These are phyloP conservation scores for Cryptotis parvus DNA, from an alignment of 2,113 vertebrate species.

Conservation along the genomic window DNA sequence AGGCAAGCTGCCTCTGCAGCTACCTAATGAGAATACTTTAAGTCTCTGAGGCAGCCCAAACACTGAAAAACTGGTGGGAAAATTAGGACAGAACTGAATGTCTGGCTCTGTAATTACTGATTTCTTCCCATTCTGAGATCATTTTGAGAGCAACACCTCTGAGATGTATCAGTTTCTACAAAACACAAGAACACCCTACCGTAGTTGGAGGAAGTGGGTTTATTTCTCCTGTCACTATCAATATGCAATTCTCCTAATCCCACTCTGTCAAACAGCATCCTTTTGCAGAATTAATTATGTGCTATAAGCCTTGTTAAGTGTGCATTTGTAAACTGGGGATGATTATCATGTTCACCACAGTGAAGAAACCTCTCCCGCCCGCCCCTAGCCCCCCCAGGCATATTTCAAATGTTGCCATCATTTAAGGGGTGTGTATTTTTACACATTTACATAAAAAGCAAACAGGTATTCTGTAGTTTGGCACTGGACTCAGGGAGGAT, in stretches of 20 bases:
- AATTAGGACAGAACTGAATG: constrained; percentile 90
- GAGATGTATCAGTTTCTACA: constrained; percentile 87
- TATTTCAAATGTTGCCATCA: constrained; percentile 82
- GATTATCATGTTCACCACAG: constrained; percentile 81
- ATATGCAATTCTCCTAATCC: constrained; percentile 86
- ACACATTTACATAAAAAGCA: constrained; percentile 76
- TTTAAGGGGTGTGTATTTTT: constrained; percentile 75
- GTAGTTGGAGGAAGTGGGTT: constrained; percentile 83
- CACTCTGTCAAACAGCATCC: constrained; percentile 83
- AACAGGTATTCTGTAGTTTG: constrained; percentile 63
- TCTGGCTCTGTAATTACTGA: constrained; percentile 87
- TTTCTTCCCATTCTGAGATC: constrained; percentile 87
- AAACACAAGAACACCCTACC: constrained; percentile 83
- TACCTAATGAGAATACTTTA: constrained; percentile 90
- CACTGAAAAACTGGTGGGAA: constrained; percentile 88
- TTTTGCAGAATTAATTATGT: constrained; percentile 87
- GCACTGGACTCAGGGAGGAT: constrained; percentile 44
- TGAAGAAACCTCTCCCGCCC: constrained; percentile 73
- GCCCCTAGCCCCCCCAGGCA: constrained; percentile 58
- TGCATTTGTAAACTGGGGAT: constrained; percentile 83
- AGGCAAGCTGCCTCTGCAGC: constrained; percentile 86
- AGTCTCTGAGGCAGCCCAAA: constrained; percentile 89
- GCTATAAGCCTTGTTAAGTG: constrained; percentile 84
- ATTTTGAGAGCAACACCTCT: constrained; percentile 87
- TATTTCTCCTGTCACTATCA: constrained; percentile 84